These are phyloP conservation scores for Sardinella longiceps DNA, from an alignment of 2,797 vertebrate genomes.

Conservation along the genomic window DNA sequence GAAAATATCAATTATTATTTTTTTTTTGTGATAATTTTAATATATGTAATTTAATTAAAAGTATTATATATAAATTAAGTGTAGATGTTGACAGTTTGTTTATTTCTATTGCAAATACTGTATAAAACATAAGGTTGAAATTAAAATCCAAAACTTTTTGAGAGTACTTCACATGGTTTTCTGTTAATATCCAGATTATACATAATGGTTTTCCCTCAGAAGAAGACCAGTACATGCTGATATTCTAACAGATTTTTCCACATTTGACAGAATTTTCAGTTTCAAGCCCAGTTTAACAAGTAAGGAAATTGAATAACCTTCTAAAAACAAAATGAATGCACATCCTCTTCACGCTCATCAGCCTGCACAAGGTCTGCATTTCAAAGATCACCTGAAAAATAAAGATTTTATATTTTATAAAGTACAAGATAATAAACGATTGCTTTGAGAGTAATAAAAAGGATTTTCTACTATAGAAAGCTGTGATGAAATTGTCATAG, in stretches of 20 bases:
- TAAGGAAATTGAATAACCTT: not conserved
- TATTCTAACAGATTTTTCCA: not conserved
- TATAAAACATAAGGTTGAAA: constrained; percentile 25
- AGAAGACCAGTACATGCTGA: not conserved
- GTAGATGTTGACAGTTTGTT: not conserved
- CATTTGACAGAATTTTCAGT: constrained; percentile 16
- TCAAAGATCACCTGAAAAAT: constrained; percentile 64
- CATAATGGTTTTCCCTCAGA: no score
- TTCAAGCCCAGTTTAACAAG: not conserved
- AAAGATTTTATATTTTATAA: not conserved
- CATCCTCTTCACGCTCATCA: not conserved
- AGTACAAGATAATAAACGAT: not conserved
- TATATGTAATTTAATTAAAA: not conserved
- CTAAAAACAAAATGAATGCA: not conserved
- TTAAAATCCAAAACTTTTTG: not conserved
- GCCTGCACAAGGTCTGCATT: not conserved
- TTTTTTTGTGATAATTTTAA: no score
- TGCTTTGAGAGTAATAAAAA: not conserved
- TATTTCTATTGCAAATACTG: not conserved
- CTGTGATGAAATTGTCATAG: no score
- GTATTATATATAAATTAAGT: not conserved
- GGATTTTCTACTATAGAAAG: no score
- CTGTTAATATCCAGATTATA: not conserved
- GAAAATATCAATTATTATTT: constrained; percentile 17
- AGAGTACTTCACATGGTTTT: not conserved